Evolutionary conservation across 2,797 vertebrate genomes (phyloP).

Genomic region (Oryzias sinensis): DNA sequence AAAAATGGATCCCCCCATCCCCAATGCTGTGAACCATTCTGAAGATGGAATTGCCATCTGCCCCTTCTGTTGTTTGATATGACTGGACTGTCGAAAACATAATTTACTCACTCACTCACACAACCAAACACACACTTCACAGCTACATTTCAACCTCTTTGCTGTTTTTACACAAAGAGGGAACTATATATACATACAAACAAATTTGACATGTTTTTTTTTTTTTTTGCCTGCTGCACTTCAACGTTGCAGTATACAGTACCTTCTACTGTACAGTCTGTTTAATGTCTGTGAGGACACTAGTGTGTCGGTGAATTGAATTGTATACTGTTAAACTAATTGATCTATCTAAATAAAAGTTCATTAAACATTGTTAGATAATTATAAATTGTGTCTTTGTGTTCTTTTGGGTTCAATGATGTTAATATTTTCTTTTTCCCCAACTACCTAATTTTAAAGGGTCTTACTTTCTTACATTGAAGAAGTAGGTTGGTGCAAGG

Average conservation of each 20-base stretch:
- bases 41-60: slow-evolving; percentile 62
- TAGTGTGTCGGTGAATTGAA: slow-evolving; percentile 82
- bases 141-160: slow-evolving; percentile 54
- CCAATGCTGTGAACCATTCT: slow-evolving; percentile 77
- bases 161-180: slow-evolving; percentile 40
- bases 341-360: slow-evolving; percentile 80
- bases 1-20: slow-evolving; percentile 53
- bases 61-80: slow-evolving; percentile 77
- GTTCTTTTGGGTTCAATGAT: slow-evolving; percentile 35
- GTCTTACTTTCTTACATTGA: no score
- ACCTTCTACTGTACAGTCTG: slow-evolving; percentile 79
- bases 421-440: neutral
- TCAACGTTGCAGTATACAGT: slow-evolving; percentile 69
- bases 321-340: slow-evolving; percentile 83
- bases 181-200: slow-evolving; percentile 55
- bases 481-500: no score
- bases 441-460: no score
- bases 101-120: slow-evolving; percentile 41
- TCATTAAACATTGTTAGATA: slow-evolving; percentile 82
- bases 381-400: slow-evolving; percentile 54
- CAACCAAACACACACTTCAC: slow-evolving; percentile 34
- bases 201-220: slow-evolving; percentile 67
- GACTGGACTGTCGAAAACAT: slow-evolving; percentile 80
- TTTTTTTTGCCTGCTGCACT: slow-evolving; percentile 64
- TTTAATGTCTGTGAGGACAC: slow-evolving; percentile 84